These are phyloP conservation scores for Leptobrachium leishanense DNA, from an alignment of 2,113 vertebrate species.

Conservation along the genomic window DNA sequence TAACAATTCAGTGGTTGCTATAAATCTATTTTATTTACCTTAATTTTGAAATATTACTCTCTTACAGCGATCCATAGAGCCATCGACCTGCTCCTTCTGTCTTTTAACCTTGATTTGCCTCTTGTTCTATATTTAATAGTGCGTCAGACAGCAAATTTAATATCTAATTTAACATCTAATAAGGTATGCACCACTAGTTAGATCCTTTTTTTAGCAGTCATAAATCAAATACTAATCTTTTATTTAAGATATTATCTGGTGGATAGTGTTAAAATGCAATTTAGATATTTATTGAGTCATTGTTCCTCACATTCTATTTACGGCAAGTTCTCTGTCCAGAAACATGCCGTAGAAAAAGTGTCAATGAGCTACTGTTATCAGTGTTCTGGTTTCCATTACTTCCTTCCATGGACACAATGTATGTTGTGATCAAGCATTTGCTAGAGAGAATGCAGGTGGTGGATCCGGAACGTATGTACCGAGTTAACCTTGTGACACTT, in stretches of 20 bases:
- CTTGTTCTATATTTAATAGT: slow-evolving; percentile 15
- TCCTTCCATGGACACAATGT: too few relatives aligned
- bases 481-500: too few relatives aligned
- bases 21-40: slow-evolving; percentile 37
- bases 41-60: not conserved
- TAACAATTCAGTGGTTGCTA: not conserved
- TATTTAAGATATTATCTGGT: slow-evolving; percentile 27
- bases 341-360: not conserved
- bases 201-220: slow-evolving; percentile 6
- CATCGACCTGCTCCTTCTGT: slow-evolving; percentile 13
- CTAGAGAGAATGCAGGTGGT: too few relatives aligned
- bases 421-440: too few relatives aligned
- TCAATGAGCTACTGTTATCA: too few relatives aligned
- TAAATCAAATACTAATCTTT: slow-evolving; percentile 45
- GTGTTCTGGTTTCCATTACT: too few relatives aligned
- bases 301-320: slow-evolving; percentile 10
- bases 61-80: slow-evolving; percentile 16
- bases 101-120: slow-evolving; percentile 46
- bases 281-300: slow-evolving; percentile 9
- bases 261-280: slow-evolving; percentile 37
- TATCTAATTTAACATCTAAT: slow-evolving; percentile 41
- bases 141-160: slow-evolving; percentile 27
- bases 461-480: too few relatives aligned
- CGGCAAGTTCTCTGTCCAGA: not conserved
- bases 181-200: slow-evolving; percentile 19